Evolutionary conservation across 1,140 invertebrate genomes (phyloP).

Genomic region (Conus ventricosus): DNA sequence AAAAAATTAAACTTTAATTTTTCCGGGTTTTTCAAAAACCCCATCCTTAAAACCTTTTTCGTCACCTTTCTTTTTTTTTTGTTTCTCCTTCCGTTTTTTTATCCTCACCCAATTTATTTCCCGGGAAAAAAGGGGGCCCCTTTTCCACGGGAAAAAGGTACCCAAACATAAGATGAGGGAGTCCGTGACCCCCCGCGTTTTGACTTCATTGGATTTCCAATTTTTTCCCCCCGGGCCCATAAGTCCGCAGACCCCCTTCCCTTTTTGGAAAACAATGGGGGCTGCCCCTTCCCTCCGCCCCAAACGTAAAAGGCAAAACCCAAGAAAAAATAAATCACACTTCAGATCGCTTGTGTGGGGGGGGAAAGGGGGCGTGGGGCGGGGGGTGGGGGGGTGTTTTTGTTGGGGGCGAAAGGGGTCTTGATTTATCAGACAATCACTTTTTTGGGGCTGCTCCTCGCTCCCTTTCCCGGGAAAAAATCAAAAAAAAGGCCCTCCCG

Average conservation of each 20-base stretch:
- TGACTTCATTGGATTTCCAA: slow-evolving; percentile 2
- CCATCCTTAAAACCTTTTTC: no score
- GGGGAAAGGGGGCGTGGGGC: background rate
- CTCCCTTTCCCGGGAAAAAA: background rate
- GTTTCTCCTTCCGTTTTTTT: no score
- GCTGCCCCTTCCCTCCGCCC: background rate
- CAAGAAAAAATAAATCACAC: background rate
- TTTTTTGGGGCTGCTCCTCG: background rate
- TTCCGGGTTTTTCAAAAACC: no score
- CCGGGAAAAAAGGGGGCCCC: no score
- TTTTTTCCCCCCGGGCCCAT: background rate
- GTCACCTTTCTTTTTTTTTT: no score
- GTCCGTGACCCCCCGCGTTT: background rate
- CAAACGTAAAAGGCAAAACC: background rate
- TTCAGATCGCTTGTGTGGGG: background rate
- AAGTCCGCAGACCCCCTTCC: slow-evolving; percentile 16
- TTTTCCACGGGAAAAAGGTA: no score
- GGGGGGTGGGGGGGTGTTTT: background rate
- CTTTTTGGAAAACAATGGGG: background rate
- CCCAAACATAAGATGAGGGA: no score
- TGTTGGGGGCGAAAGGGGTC: background rate
- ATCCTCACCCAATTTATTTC: no score
- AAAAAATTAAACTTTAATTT: no score
- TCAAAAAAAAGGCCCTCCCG: no score
- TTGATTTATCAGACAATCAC: background rate